phyloP scores from a whole-genome alignment of 2,113 vertebrate species.

The Pipra filicauda region DNA sequence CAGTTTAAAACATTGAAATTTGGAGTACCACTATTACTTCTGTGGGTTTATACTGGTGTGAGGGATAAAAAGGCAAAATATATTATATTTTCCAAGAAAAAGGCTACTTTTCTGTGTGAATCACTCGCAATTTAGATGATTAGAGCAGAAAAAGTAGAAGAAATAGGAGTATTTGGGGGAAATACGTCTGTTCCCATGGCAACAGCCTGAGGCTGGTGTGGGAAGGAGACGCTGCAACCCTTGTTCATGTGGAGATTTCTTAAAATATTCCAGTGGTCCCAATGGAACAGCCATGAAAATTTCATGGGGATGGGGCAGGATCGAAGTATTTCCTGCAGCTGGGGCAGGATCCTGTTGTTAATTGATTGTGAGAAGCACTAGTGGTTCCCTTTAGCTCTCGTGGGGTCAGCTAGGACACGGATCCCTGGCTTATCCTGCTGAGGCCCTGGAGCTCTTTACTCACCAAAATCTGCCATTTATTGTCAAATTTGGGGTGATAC shows the following conservation, averaged over 20 bases:
- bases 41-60: neutral
- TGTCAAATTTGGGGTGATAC: neutral
- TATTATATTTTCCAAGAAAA: neutral
- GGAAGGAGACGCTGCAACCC: neutral
- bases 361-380: neutral
- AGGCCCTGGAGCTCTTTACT: neutral
- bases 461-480: neutral
- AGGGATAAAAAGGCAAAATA: neutral
- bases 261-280: neutral
- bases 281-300: neutral
- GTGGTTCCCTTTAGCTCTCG: neutral
- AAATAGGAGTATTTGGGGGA: neutral
- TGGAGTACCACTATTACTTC: neutral
- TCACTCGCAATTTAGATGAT: neutral
- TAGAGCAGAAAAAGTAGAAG: neutral
- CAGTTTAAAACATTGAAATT: neutral
- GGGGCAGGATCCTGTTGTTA: neutral
- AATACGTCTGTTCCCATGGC: slow-evolving; percentile 10
- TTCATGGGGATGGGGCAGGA: neutral
- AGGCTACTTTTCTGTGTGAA: neutral
- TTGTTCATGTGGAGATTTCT: neutral
- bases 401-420: neutral
- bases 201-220: neutral
- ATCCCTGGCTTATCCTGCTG: neutral
- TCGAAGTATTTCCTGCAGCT: neutral